These are phyloP conservation scores for Cephus spinipes DNA, from an alignment of 2,888 invertebrate species.

Conservation along the genomic window DNA sequence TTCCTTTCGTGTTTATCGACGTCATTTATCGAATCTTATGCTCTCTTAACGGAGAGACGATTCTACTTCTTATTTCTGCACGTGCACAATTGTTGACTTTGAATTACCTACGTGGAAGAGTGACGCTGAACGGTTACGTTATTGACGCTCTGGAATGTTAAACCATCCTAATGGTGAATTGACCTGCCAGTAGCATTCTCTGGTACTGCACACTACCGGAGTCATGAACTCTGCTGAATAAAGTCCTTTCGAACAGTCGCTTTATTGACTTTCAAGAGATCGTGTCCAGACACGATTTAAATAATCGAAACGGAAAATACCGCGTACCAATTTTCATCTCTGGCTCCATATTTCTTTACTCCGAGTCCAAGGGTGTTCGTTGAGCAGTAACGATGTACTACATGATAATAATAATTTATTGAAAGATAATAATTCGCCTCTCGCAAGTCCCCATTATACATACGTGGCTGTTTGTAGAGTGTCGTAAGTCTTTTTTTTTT, in stretches of 20 bases:
- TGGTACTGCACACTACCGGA: neutral
- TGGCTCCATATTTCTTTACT: neutral
- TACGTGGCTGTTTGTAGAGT: neutral
- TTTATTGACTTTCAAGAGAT: neutral
- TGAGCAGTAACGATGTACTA: neutral
- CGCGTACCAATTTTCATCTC: neutral
- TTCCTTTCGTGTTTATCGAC: neutral
- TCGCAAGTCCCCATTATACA: neutral
- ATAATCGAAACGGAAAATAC: neutral
- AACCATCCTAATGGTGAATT: neutral
- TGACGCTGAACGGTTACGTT: neutral
- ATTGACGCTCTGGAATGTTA: neutral
- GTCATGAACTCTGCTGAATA: neutral
- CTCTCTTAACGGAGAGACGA: neutral
- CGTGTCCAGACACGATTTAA: neutral
- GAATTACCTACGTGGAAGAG: neutral
- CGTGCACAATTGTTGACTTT: neutral
- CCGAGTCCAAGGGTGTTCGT: neutral
- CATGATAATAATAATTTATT: neutral
- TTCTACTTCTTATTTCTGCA: neutral
- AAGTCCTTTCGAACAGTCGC: neutral
- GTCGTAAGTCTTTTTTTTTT: too few species aligned
- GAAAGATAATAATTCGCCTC: neutral
- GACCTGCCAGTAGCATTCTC: neutral
- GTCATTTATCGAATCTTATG: neutral